A percentile compares a stretch with the other conserved stretches of the same genome.
phyloP scores from a whole-genome alignment of 2,888 invertebrate genomes.

The Disparrhopalites patrizii region DNA sequence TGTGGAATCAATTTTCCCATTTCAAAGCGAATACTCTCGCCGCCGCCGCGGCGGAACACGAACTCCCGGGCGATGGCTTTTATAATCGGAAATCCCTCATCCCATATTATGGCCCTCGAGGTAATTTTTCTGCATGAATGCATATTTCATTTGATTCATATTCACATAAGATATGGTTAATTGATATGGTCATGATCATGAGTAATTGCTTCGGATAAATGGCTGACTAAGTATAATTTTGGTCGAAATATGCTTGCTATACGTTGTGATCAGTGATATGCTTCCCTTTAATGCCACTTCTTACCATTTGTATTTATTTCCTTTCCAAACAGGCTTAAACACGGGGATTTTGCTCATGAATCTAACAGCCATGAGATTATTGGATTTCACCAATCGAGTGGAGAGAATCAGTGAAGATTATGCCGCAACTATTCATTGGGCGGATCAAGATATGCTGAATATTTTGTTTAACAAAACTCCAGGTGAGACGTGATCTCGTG shows the following conservation, averaged over 20 bases:
- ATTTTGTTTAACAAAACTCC: constrained; percentile 82
- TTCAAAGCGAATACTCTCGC: constrained; percentile 78
- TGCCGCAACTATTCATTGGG: constrained; percentile 84
- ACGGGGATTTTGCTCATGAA: constrained; percentile 99
- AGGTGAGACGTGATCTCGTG: no score
- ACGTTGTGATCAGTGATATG: no score
- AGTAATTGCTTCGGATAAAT: no score
- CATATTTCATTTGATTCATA: no score
- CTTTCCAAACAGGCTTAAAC: constrained; percentile 75
- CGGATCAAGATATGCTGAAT: constrained; percentile 93
- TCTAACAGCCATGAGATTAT: constrained; percentile 79
- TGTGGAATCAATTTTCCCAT: constrained; percentile 75
- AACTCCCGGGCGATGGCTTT: constrained; percentile 88
- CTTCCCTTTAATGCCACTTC: no score
- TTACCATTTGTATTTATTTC: no score
- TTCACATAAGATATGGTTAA: no score
- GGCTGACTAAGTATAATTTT: no score
- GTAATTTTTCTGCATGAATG: constrained; percentile 53
- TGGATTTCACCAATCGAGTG: constrained; percentile 80
- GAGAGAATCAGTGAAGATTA: constrained; percentile 80
- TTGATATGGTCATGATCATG: no score
- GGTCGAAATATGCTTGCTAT: no score
- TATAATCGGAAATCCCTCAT: constrained; percentile 93
- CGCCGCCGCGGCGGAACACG: constrained; percentile 82
- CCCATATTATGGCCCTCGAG: constrained; percentile 83